phyloP scores from a whole-genome alignment of 2,113 vertebrate species.

The Triplophysa siluroides region DNA sequence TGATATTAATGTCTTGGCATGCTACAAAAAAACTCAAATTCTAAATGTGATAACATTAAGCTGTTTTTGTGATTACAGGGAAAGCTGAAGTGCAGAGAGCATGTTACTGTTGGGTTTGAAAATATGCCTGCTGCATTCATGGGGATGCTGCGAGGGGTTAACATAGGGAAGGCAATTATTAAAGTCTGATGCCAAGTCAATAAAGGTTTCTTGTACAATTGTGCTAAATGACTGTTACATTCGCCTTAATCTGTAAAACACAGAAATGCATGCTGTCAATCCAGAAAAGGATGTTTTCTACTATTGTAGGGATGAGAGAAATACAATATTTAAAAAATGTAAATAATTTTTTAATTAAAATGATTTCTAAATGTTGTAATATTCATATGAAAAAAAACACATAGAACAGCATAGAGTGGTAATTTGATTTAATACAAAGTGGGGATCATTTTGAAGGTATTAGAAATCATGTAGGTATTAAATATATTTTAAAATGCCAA shows the following conservation, averaged over 20 bases:
- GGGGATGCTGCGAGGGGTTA: conserved; percentile 79
- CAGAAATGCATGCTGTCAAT: background rate
- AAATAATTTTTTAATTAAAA: no score
- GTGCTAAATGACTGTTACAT: background rate
- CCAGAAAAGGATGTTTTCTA: no score
- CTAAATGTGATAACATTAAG: background rate
- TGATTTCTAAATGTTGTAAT: no score
- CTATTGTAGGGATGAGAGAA: no score
- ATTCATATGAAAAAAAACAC: no score
- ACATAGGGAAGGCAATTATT: conserved; percentile 78
- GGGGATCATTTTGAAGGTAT: no score
- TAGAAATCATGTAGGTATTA: no score
- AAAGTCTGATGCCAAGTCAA: conserved; percentile 46
- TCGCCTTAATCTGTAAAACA: background rate
- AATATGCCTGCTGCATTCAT: conserved; percentile 83
- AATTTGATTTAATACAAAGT: no score
- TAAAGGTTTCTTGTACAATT: no score
- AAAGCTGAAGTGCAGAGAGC: conserved; percentile 75
- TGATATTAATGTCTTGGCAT: background rate
- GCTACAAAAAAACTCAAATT: background rate
- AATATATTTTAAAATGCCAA: no score
- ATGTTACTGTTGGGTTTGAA: conserved; percentile 76
- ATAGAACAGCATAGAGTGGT: no score
- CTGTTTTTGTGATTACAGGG: conserved; percentile 63
- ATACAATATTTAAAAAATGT: no score